Conservation (phyloP, 1,140 invertebrate species). For the Microplitis demolitor region DNA sequence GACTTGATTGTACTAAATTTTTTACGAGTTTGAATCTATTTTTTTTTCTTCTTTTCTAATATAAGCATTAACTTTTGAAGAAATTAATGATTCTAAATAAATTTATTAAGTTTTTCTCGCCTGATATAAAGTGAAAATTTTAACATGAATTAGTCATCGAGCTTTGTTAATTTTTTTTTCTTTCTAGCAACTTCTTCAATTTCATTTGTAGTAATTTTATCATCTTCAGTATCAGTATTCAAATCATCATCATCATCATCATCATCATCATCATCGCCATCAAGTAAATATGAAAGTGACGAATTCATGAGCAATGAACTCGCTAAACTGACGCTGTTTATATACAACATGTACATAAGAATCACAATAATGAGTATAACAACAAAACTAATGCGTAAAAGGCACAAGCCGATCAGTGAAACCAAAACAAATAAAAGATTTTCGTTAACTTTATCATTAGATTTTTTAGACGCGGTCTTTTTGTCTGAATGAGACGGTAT, state of each 20-base stretch:
- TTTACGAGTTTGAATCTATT: no score
- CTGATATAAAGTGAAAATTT: neutral
- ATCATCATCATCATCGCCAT: neutral
- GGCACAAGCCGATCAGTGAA: neutral
- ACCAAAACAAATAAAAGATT: neutral
- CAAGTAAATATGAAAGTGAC: neutral
- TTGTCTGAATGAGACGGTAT: no score
- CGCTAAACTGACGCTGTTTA: neutral
- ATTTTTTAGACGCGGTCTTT: no score
- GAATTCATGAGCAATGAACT: neutral
- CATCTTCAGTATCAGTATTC: neutral
- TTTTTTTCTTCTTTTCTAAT: no score
- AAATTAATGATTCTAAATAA: no score
- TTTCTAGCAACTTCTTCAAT: neutral
- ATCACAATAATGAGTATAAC: neutral
- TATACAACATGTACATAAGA: neutral
- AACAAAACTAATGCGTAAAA: neutral
- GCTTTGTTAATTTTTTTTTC: neutral
- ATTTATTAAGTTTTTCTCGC: no score
- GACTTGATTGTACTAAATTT: no score
- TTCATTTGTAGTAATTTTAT: neutral
- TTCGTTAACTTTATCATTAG: neutral
- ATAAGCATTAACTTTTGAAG: no score
- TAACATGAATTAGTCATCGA: neutral
- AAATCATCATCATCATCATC: neutral